A percentile compares a stretch with the other conserved stretches of the same genome.
Conservation (phyloP, 2,888 invertebrate species). For the Caenorhabditis uteleia region DNA sequence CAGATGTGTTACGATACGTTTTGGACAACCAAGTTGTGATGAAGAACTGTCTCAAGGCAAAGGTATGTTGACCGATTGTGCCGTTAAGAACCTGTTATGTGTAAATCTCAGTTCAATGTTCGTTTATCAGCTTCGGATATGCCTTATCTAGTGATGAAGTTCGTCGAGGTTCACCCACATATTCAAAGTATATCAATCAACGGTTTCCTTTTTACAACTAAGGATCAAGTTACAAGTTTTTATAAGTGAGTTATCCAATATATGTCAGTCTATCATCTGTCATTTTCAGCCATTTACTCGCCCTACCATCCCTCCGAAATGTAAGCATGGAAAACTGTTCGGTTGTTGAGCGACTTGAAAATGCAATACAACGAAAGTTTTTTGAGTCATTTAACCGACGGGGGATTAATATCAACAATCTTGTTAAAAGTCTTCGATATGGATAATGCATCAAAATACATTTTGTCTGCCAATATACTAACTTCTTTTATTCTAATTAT, state of each 20-base stretch:
- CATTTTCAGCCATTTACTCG: conserved; percentile 20
- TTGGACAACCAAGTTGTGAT: conserved; percentile 16
- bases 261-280: background rate
- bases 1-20: conserved; percentile 21
- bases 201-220: conserved; percentile 29
- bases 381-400: conserved; percentile 4
- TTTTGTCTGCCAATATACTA: too few relatives aligned
- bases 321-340: conserved; percentile 26
- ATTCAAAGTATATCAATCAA: conserved; percentile 20
- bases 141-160: conserved; percentile 17
- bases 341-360: conserved; percentile 24
- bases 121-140: conserved; percentile 14
- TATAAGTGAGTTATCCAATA: conserved; percentile 8
- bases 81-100: too few relatives aligned
- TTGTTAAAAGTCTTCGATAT: conserved; percentile 21
- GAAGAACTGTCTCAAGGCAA: too few relatives aligned
- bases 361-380: conserved; percentile 11
- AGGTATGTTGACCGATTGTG: too few relatives aligned
- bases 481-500: background rate
- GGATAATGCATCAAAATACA: background rate
- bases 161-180: conserved; percentile 21
- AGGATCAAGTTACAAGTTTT: conserved; percentile 21
- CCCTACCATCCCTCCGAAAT: conserved; percentile 11
- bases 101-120: conserved; percentile 31
- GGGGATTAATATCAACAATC: conserved; percentile 14